A percentile compares a stretch with the other conserved stretches of the same genome.
phyloP scores from a whole-genome alignment of 2,888 invertebrate genomes.

The Stenotaenia linearis region DNA sequence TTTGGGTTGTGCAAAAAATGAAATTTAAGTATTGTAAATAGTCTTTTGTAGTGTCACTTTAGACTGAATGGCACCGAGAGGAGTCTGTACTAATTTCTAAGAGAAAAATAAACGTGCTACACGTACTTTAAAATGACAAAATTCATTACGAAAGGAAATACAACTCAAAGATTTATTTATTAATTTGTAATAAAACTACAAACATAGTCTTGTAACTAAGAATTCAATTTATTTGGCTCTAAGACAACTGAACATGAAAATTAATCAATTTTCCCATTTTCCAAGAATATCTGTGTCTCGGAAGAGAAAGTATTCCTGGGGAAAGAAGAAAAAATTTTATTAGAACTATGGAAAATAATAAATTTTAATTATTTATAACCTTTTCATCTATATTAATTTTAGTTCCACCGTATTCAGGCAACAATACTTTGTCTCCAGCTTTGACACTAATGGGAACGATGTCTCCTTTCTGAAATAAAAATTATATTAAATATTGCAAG shows the following conservation, averaged over 20 bases:
- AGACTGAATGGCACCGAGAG: not conserved
- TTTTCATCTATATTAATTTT: constrained; percentile 83
- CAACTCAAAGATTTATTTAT: not conserved
- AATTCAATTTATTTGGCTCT: too few relatives aligned
- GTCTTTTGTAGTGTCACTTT: not conserved
- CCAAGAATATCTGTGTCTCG: constrained; percentile 94
- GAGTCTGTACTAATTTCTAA: not conserved
- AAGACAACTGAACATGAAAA: too few relatives aligned
- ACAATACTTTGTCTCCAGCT: constrained; percentile 87
- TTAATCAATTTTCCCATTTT: constrained; percentile 54
- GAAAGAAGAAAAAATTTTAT: constrained; percentile 37
- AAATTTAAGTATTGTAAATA: not conserved
- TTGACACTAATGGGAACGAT: constrained; percentile 72
- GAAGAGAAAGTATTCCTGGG: constrained; percentile 81
- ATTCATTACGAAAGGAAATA: too few relatives aligned
- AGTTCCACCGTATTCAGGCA: constrained; percentile 98
- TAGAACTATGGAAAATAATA: not conserved
- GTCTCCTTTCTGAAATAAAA: constrained; percentile 62
- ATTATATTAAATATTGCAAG: too few relatives aligned
- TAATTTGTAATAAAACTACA: not conserved
- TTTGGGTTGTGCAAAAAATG: not conserved
- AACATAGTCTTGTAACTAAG: not conserved
- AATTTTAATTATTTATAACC: constrained; percentile 37
- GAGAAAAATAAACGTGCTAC: not conserved
- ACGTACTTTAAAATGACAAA: too few relatives aligned